phyloP scores from a whole-genome alignment of 2,113 vertebrate genomes.

The Eupsittula cactorum region DNA sequence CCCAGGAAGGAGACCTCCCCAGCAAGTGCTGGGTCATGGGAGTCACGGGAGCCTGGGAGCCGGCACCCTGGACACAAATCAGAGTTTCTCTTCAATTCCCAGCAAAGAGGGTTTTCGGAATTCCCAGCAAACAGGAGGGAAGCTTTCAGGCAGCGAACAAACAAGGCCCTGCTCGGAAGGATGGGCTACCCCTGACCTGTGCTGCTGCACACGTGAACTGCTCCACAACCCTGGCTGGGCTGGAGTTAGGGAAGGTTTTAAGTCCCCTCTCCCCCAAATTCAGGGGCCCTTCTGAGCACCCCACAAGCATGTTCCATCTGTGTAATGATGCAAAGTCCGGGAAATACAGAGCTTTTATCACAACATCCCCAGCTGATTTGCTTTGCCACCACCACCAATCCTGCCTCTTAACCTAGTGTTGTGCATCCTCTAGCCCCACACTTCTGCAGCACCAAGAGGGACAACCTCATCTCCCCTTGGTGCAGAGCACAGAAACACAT shows the following conservation, averaged over 20 bases:
- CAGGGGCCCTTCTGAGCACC: neutral
- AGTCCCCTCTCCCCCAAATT: neutral
- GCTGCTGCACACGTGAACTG: rapidly evolving
- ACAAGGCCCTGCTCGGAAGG: neutral
- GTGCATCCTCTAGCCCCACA: neutral
- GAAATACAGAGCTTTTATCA: neutral
- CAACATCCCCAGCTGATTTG: neutral
- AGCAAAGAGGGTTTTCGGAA: neutral
- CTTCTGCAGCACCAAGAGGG: neutral
- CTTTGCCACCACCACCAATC: neutral
- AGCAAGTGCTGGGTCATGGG: rapidly evolving
- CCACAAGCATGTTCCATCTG: neutral
- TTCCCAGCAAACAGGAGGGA: neutral
- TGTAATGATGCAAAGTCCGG: neutral
- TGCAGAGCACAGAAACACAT: neutral
- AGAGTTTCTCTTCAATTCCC: neutral
- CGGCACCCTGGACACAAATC: neutral
- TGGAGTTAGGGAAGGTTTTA: neutral
- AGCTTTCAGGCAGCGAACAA: neutral
- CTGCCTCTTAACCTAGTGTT: neutral
- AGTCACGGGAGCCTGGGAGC: slow-evolving; percentile 4
- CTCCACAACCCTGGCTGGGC: neutral
- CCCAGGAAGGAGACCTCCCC: neutral
- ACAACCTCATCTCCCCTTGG: neutral
- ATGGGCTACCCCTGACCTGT: neutral